Evolutionary conservation across 1,140 invertebrate genomes (phyloP).

Genomic region (Probaryconus sp.): DNA sequence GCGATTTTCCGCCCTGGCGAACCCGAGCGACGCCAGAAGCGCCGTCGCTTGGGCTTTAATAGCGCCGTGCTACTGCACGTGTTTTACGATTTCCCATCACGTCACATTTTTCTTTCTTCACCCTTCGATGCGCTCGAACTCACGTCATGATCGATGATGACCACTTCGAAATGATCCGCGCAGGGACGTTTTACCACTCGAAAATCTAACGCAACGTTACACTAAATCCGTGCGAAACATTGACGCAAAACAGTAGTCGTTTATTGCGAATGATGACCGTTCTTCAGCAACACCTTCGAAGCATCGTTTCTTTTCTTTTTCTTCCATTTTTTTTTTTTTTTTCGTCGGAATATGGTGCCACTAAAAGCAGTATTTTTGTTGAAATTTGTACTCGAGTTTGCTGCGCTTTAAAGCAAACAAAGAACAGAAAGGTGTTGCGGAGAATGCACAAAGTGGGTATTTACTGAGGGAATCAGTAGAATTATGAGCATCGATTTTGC

Average conservation of each 20-base stretch:
- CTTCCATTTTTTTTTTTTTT: too few species aligned
- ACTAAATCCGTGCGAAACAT: slow-evolving; percentile 41
- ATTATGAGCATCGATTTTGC: slow-evolving; percentile 34
- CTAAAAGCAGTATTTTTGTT: too few species aligned
- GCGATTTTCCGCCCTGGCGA: slow-evolving; percentile 64
- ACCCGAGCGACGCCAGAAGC: slow-evolving; percentile 18
- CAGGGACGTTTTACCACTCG: slow-evolving; percentile 33
- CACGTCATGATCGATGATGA: slow-evolving; percentile 57
- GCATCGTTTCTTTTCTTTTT: slow-evolving; percentile 24
- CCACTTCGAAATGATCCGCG: slow-evolving; percentile 32
- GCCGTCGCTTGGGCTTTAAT: slow-evolving; percentile 48
- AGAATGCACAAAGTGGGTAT: slow-evolving; percentile 4
- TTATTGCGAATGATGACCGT: slow-evolving; percentile 32
- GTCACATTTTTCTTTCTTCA: slow-evolving; percentile 48
- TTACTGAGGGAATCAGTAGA: slow-evolving; percentile 11
- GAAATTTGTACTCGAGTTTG: not conserved
- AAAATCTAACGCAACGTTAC: slow-evolving; percentile 22
- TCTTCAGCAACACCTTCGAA: slow-evolving; percentile 26
- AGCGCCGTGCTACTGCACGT: slow-evolving; percentile 42
- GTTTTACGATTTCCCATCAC: slow-evolving; percentile 55
- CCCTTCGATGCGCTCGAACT: slow-evolving; percentile 62
- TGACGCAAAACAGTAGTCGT: slow-evolving; percentile 11
- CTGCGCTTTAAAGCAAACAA: slow-evolving; percentile 36
- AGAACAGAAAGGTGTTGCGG: slow-evolving; percentile 24
- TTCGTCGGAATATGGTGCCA: too few species aligned